Evolutionary conservation across 2,113 vertebrate species (phyloP).

Genomic region (Ptyas mucosa): DNA sequence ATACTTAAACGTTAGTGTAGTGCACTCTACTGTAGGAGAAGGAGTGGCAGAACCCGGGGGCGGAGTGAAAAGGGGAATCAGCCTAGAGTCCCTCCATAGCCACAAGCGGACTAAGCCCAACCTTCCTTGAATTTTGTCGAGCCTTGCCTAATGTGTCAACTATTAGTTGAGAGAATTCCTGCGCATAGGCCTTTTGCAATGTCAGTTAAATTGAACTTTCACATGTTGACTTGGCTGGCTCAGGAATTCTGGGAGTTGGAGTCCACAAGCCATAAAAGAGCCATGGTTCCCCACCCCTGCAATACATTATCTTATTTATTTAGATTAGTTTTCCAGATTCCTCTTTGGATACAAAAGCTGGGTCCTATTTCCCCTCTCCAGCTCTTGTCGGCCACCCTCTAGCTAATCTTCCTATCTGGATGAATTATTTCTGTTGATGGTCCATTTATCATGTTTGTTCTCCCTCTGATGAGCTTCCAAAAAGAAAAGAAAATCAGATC

Average conservation of each 20-base stretch:
- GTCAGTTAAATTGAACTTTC: too few species aligned
- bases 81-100: too few species aligned
- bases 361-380: neutral
- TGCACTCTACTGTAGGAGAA: neutral
- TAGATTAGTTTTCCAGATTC: slow-evolving; percentile 18
- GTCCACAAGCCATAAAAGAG: neutral
- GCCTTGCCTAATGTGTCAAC: too few species aligned
- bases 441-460: slow-evolving; percentile 25
- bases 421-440: slow-evolving; percentile 29
- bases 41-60: too few species aligned
- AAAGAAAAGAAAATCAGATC: slow-evolving; percentile 22
- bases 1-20: neutral
- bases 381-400: neutral
- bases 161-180: too few species aligned
- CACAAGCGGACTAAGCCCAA: too few species aligned
- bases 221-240: neutral
- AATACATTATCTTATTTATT: slow-evolving; percentile 13
- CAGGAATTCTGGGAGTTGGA: neutral
- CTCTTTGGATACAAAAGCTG: neutral
- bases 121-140: too few species aligned
- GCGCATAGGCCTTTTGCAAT: too few species aligned
- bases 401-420: slow-evolving; percentile 24
- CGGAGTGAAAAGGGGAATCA: too few species aligned
- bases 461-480: slow-evolving; percentile 22
- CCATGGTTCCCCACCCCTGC: neutral